Evolutionary conservation across 1,140 invertebrate species (phyloP).

Genomic region (Drosophila bocqueti): DNA sequence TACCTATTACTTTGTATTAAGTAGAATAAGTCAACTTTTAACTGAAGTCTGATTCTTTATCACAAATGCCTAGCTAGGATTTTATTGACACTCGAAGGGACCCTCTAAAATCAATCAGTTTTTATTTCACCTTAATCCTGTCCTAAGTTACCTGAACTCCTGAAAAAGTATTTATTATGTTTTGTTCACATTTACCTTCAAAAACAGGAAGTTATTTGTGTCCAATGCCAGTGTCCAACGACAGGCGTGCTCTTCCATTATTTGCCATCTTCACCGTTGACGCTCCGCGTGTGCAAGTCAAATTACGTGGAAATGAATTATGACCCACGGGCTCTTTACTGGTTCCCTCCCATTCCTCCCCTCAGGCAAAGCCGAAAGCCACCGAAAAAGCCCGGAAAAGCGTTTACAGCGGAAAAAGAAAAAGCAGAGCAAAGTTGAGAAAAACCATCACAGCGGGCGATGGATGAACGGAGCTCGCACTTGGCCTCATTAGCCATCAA

Average conservation of each 20-base stretch:
- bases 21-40: too few species aligned
- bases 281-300: constrained; percentile 69
- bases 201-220: neutral
- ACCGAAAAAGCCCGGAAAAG: constrained; percentile 40
- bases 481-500: constrained; percentile 31
- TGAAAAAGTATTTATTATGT: neutral
- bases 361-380: constrained; percentile 11
- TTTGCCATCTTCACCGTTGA: neutral
- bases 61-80: too few species aligned
- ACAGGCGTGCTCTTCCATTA: too few species aligned
- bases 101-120: neutral
- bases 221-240: neutral
- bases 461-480: neutral
- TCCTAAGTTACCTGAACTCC: too few species aligned
- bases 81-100: too few species aligned
- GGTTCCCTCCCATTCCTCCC: neutral
- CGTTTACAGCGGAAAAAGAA: constrained; percentile 26
- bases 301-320: constrained; percentile 81
- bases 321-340: constrained; percentile 22
- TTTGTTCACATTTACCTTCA: neutral
- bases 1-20: neutral
- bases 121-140: neutral
- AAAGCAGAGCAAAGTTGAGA: constrained; percentile 23
- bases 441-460: constrained; percentile 54
- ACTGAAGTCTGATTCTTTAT: neutral